phyloP scores from a whole-genome alignment of 2,888 invertebrate species.

The Conus canariensis region DNA sequence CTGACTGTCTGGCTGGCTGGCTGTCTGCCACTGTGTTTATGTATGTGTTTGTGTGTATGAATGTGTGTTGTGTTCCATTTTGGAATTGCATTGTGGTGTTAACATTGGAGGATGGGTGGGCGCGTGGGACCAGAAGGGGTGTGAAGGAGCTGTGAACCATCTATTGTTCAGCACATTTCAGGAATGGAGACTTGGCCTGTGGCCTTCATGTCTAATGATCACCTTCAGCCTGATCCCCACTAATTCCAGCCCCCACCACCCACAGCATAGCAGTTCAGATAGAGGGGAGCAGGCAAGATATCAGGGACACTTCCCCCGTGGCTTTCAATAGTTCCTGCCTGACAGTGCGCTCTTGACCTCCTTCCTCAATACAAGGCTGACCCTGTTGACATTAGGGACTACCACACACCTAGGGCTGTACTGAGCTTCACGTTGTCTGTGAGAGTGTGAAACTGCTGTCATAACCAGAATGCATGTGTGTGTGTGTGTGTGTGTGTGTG shows the following conservation, averaged over 20 bases:
- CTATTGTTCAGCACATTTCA: conserved; percentile 3
- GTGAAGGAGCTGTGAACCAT: no score
- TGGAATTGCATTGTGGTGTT: no score
- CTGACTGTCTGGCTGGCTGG: no score
- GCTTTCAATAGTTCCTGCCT: conserved; percentile 35
- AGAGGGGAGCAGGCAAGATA: background rate
- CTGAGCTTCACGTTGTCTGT: background rate
- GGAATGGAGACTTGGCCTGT: background rate
- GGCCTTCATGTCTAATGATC: conserved; percentile 3
- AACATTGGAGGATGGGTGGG: no score
- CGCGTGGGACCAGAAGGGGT: no score
- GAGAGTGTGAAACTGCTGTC: background rate
- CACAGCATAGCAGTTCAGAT: background rate
- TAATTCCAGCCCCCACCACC: background rate
- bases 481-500: conserved; percentile 17
- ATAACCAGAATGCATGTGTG: background rate
- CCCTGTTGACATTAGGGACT: conserved; percentile 39
- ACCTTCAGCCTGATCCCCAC: conserved; percentile 8
- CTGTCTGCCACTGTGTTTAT: no score
- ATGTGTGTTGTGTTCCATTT: no score
- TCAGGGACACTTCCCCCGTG: background rate
- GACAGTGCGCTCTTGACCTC: conserved; percentile 41
- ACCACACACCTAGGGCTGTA: background rate
- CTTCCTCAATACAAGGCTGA: background rate
- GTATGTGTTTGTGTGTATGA: no score